Base-by-base conservation (phyloP, 2,797 vertebrate species). In the Apogon talboti region DNA sequence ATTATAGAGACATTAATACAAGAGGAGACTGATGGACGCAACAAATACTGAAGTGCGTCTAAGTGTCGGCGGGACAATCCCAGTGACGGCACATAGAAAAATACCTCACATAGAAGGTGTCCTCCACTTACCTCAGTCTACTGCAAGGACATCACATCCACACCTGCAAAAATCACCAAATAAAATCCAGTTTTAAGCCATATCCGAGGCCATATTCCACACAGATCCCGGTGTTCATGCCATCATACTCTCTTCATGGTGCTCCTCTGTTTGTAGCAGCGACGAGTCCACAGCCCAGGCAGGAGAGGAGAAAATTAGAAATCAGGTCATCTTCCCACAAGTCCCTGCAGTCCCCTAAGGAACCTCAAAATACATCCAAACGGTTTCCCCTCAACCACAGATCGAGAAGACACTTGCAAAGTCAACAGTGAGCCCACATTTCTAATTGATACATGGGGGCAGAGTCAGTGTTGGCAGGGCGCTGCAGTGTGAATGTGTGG, bases 291-390 rank as follows among this genome's bases (percentile, higher is more conserved):
- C 70, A 89, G 81, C 83, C 46, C 74, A 74, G 84, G 82, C 83
- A 86, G 83, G 61, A 82, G 83, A 88, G 68, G 78, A 89, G 84
- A 88, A 83, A 89, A 87, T 89, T 81, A 83, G 86, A 93, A 93
- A 91, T 81, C 89, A 93, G 92, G 92, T 93, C 92, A 93, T 90
- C 91, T 89, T 88, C 89, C 85, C 90, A 91, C 84, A 89, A 89
- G 89, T 92, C 88, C 78, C 82, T 84, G 86, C 88, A 87, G 84
- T 87, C 85, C 89, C 89, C 82, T 65, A 60, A 71, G 89, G 87
- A 89, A 90, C 81, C 84, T 88, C 44, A 86, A 82, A 87, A 87
- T 78, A 88, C 79, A 84, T 87, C 81, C 82, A 79, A 84, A 80
- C 53, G 88, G 88, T 80, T 81, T 84, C 82, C 88, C 90, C 84